Percentiles rank a stretch among this genome's conserved stretches.
These are phyloP conservation scores for Meloidogyne hapla DNA, from an alignment of 1,140 invertebrate genomes.

Conservation along the genomic window DNA sequence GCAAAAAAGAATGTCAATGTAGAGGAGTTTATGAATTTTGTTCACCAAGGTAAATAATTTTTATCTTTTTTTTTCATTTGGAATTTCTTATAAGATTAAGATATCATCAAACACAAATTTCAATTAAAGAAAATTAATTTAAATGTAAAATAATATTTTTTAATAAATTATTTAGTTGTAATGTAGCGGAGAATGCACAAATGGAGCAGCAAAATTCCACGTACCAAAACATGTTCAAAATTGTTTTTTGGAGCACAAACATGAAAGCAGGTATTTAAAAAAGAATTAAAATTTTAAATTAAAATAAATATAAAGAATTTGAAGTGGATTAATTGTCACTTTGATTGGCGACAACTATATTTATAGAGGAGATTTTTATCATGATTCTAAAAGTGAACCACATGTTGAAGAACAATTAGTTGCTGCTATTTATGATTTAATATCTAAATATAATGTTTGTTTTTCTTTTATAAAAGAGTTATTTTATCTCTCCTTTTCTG, in stretches of 20 bases:
- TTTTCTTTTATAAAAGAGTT: too few species aligned
- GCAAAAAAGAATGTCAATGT: constrained; percentile 64
- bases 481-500: too few species aligned
- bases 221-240: constrained; percentile 64
- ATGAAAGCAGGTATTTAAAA: constrained; percentile 52
- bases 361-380: constrained; percentile 64
- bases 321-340: constrained; percentile 61
- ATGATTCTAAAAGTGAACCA: constrained; percentile 61
- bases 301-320: constrained; percentile 1
- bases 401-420: constrained; percentile 63
- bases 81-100: too few species aligned
- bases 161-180: constrained; percentile 46
- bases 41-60: constrained; percentile 45
- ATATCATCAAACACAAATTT: too few species aligned
- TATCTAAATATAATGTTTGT: constrained; percentile 61
- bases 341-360: constrained; percentile 64
- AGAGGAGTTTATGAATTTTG: constrained; percentile 63
- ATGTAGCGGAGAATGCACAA: constrained; percentile 62
- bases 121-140: too few species aligned
- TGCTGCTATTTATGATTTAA: constrained; percentile 63
- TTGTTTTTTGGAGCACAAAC: constrained; percentile 63
- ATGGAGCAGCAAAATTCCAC: constrained; percentile 62
- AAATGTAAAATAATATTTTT: too few species aligned
- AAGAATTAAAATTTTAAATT: background rate
- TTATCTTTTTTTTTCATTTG: background rate